phyloP scores from a whole-genome alignment of 2,113 vertebrate genomes.

The Asarcornis scutulata region DNA sequence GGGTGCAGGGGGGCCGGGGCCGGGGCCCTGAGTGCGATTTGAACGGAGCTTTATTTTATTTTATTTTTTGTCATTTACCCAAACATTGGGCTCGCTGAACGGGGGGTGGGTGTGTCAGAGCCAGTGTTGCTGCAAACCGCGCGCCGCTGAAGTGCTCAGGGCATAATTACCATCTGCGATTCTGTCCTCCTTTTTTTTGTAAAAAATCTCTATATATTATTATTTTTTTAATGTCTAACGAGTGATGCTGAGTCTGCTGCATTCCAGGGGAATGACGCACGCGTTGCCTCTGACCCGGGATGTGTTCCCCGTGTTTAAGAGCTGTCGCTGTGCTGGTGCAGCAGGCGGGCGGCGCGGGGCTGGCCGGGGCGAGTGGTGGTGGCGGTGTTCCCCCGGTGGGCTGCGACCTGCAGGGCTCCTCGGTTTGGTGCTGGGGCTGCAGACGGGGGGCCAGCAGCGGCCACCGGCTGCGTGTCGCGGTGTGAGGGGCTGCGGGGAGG shows the following conservation, averaged over 20 bases:
- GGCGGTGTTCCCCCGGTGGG: neutral
- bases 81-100: neutral
- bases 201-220: too few relatives aligned
- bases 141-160: neutral
- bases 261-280: slow-evolving; percentile 28
- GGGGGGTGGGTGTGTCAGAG: slow-evolving; percentile 4
- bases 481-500: neutral
- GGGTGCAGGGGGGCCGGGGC: neutral
- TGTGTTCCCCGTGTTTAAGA: neutral
- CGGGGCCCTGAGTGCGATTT: neutral
- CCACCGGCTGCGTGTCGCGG: accelerated
- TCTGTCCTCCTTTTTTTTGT: neutral
- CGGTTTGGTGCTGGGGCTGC: neutral
- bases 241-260: neutral
- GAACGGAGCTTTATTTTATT: neutral
- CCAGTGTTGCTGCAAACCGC: neutral
- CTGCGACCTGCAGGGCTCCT: accelerated
- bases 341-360: neutral
- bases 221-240: neutral
- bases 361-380: accelerated
- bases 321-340: neutral
- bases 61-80: neutral
- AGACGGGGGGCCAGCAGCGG: accelerated
- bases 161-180: neutral
- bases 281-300: neutral